These are phyloP conservation scores for Eulemur rufifrons DNA, from an alignment of 2,113 vertebrate genomes.

Conservation along the genomic window DNA sequence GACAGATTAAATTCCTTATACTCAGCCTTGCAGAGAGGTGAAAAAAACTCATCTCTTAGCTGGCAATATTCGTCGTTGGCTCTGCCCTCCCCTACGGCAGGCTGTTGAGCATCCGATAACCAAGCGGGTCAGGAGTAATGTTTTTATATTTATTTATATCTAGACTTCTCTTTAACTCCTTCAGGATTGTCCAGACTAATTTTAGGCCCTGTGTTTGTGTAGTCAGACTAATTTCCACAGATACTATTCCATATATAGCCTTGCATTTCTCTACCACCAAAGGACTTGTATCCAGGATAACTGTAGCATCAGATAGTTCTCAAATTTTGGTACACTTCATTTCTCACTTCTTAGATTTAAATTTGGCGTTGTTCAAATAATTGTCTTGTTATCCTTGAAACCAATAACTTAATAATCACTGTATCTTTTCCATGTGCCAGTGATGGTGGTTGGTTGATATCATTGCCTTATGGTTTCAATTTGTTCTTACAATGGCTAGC, in stretches of 20 bases:
- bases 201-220: background rate
- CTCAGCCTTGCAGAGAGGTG: slow-evolving; percentile 46
- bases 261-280: background rate
- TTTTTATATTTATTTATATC: background rate
- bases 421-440: background rate
- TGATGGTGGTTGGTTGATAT: background rate
- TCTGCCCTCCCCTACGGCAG: background rate
- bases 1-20: slow-evolving; percentile 59
- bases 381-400: background rate
- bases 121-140: background rate
- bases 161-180: slow-evolving; percentile 10
- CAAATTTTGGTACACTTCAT: background rate
- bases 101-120: background rate
- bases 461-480: background rate
- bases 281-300: background rate
- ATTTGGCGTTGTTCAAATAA: background rate
- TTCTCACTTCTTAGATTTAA: background rate
- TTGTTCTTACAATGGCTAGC: background rate
- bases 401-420: background rate
- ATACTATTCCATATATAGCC: background rate
- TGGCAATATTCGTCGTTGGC: background rate
- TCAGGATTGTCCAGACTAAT: background rate
- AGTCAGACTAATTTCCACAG: background rate
- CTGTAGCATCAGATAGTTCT: background rate
- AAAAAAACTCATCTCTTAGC: slow-evolving; percentile 33